These are phyloP conservation scores for Xiphorhynchus elegans DNA, from an alignment of 2,113 vertebrate genomes.

Conservation along the genomic window DNA sequence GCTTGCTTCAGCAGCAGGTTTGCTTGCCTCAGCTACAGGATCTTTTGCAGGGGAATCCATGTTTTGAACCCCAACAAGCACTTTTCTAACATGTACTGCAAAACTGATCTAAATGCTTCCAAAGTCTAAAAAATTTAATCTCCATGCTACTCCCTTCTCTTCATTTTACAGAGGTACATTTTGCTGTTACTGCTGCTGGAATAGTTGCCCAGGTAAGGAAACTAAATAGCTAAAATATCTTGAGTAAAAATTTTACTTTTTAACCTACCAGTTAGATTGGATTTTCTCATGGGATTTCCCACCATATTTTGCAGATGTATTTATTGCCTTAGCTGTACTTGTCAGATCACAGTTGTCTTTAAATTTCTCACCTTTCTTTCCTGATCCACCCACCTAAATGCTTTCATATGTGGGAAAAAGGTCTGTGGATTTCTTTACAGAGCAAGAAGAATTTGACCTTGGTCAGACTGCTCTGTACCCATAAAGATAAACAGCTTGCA, in stretches of 20 bases:
- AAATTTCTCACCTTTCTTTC: neutral
- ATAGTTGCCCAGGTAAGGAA: neutral
- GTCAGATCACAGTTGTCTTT: neutral
- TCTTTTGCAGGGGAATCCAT: too few species aligned
- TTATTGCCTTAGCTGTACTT: neutral
- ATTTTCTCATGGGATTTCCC: neutral
- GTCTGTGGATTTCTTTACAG: too few species aligned
- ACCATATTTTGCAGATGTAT: neutral
- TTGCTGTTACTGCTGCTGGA: neutral
- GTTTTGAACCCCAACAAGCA: too few species aligned
- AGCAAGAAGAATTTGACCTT: too few species aligned
- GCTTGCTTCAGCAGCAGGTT: too few species aligned
- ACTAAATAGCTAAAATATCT: neutral
- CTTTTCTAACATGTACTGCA: neutral
- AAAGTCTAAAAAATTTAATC: neutral
- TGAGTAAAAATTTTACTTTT: neutral
- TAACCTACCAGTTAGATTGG: neutral
- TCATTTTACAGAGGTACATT: neutral
- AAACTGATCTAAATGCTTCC: neutral
- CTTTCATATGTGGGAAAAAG: neutral
- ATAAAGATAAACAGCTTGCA: too few species aligned
- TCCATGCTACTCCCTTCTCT: neutral
- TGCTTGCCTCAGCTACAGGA: too few species aligned
- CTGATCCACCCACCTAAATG: neutral
- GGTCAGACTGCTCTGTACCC: too few species aligned